phyloP scores from a whole-genome alignment of 2,113 vertebrate species.

The Vulpes vulpes region DNA sequence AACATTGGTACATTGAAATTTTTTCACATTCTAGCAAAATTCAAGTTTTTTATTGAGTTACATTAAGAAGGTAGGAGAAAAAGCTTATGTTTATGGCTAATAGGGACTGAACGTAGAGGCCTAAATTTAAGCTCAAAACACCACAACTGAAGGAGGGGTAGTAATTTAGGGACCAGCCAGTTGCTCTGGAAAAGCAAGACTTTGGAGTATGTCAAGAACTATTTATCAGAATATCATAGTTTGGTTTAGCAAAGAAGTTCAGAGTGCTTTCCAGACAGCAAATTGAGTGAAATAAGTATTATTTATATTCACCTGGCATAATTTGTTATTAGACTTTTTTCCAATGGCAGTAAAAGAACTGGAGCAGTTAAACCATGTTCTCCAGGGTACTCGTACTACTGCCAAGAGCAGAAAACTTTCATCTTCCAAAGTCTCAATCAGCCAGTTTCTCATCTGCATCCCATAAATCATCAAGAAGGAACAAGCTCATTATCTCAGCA shows the following conservation, averaged over 20 bases:
- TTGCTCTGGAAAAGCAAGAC: background rate
- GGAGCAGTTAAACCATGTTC: slow-evolving; percentile 69
- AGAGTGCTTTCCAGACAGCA: slow-evolving; percentile 18
- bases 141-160: background rate
- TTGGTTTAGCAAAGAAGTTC: slow-evolving; percentile 48
- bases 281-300: slow-evolving; percentile 67
- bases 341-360: slow-evolving; percentile 64
- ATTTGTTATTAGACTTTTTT: slow-evolving; percentile 74
- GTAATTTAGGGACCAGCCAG: slow-evolving; percentile 8
- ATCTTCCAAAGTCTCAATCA: slow-evolving; percentile 80
- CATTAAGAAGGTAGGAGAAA: background rate
- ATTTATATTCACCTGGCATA: slow-evolving; percentile 77
- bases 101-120: background rate
- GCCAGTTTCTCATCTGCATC: slow-evolving; percentile 80
- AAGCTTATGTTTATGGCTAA: background rate
- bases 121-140: background rate
- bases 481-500: slow-evolving; percentile 82
- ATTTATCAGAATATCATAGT: background rate
- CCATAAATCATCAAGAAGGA: slow-evolving; percentile 81
- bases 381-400: slow-evolving; percentile 61
- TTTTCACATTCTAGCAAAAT: slow-evolving; percentile 27
- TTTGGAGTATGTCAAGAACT: background rate
- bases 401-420: slow-evolving; percentile 79
- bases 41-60: background rate
- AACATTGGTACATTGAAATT: background rate